These are phyloP conservation scores for Loris lydekkerianus DNA, from an alignment of 2,797 vertebrate genomes.

Conservation along the genomic window DNA sequence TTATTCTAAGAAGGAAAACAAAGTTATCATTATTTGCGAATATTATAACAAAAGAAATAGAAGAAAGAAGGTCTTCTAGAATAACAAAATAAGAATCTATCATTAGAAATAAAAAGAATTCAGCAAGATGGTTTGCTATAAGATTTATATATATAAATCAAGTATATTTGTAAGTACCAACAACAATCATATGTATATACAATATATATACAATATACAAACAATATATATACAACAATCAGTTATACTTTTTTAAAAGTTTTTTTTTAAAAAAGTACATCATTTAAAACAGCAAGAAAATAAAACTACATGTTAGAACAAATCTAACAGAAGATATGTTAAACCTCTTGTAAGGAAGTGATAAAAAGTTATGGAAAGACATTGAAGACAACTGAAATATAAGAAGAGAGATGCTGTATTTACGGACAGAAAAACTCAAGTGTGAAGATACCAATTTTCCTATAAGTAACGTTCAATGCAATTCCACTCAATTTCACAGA, in stretches of 20 bases:
- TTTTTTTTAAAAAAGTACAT: not conserved
- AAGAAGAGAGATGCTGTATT: not conserved
- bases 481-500: conserved; percentile 21
- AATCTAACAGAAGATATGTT: not conserved
- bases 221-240: no score
- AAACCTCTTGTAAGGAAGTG: not conserved
- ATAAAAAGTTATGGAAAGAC: not conserved
- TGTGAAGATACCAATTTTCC: not conserved
- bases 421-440: not conserved
- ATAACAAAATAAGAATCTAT: conserved; percentile 14
- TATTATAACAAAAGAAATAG: not conserved
- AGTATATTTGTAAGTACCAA: not conserved
- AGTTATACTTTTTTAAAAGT: no score
- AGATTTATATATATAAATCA: not conserved
- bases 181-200: not conserved
- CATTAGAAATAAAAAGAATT: conserved; percentile 25
- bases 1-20: not conserved
- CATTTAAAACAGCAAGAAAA: not conserved
- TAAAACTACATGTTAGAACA: conserved; percentile 19
- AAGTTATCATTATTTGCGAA: conserved; percentile 20
- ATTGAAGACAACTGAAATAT: conserved; percentile 21
- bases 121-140: not conserved
- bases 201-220: no score
- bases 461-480: not conserved
- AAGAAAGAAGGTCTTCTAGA: conserved; percentile 9